phyloP scores from a whole-genome alignment of 2,113 vertebrate genomes.

The Psittacus erithacus region DNA sequence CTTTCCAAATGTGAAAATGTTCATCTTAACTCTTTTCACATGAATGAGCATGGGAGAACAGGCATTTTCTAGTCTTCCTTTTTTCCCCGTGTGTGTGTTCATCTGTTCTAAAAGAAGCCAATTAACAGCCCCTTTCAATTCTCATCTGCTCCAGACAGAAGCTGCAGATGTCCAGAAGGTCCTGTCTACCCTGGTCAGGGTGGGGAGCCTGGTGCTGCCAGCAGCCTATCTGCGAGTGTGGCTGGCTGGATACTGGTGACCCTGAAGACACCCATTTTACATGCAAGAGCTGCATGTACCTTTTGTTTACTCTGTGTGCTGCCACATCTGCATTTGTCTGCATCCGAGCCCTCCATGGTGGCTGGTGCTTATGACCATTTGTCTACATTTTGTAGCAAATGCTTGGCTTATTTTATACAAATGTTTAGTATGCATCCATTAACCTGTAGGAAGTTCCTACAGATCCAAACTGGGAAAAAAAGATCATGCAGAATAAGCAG shows the following conservation, averaged over 20 bases:
- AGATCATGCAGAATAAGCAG: not conserved
- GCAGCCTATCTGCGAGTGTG: rapidly evolving
- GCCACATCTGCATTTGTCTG: not conserved
- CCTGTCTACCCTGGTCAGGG: not conserved
- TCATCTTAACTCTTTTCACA: not conserved
- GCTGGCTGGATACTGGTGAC: not conserved
- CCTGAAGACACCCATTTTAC: not conserved
- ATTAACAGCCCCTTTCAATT: not conserved
- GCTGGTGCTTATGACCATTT: not conserved
- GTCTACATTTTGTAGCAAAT: not conserved
- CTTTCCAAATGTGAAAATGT: not conserved
- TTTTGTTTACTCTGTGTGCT: not conserved
- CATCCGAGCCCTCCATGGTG: not conserved
- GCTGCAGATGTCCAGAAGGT: not conserved
- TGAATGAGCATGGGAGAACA: not conserved
- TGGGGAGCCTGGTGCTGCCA: not conserved
- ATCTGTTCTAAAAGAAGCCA: not conserved
- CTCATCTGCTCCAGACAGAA: not conserved
- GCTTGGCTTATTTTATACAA: not conserved
- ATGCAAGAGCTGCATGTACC: not conserved
- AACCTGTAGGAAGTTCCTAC: not conserved
- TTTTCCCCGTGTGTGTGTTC: not conserved
- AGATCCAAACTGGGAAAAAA: not conserved
- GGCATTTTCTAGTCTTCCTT: not conserved
- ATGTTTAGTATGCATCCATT: not conserved